Percentiles rank a stretch among this genome's conserved stretches.
Conservation (phyloP, 2,113 vertebrate genomes). For the Rhodinocichla rosea region DNA sequence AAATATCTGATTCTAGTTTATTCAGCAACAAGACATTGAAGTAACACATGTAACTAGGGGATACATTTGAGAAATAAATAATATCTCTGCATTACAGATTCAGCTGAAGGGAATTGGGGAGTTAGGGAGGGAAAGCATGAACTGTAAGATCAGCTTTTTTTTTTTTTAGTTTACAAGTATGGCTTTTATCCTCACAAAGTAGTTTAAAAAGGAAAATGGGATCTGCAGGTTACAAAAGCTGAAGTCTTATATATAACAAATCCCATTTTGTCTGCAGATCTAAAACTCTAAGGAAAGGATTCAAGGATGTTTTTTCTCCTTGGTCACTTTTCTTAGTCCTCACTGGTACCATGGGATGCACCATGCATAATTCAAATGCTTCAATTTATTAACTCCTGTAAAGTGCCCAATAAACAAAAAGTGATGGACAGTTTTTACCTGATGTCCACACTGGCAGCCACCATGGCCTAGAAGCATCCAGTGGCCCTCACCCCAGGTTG, state of each 20-base stretch:
- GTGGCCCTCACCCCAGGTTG: not conserved
- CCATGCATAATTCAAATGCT: not conserved
- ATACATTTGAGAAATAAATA: not conserved
- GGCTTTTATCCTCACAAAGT: not conserved
- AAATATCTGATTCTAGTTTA: not conserved
- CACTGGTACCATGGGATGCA: not conserved
- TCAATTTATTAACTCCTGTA: not conserved
- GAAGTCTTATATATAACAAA: rapidly evolving
- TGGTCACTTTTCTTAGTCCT: not conserved
- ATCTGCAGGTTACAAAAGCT: not conserved
- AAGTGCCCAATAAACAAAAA: not conserved
- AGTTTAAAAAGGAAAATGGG: not conserved
- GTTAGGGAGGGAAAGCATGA: not conserved
- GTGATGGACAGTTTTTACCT: not conserved
- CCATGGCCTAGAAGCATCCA: not conserved
- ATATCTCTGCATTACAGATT: not conserved
- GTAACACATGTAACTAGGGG: not conserved
- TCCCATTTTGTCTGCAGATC: not conserved
- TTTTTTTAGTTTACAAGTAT: not conserved
- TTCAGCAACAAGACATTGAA: not conserved
- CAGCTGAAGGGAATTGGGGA: not conserved
- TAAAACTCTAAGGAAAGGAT: not conserved
- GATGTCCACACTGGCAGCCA: not conserved
- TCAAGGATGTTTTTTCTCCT: not conserved
- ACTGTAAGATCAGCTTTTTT: not conserved